Percentiles rank a stretch among this genome's conserved stretches.
Conservation (phyloP, 2,113 vertebrate species). For the Chitala chitala region DNA sequence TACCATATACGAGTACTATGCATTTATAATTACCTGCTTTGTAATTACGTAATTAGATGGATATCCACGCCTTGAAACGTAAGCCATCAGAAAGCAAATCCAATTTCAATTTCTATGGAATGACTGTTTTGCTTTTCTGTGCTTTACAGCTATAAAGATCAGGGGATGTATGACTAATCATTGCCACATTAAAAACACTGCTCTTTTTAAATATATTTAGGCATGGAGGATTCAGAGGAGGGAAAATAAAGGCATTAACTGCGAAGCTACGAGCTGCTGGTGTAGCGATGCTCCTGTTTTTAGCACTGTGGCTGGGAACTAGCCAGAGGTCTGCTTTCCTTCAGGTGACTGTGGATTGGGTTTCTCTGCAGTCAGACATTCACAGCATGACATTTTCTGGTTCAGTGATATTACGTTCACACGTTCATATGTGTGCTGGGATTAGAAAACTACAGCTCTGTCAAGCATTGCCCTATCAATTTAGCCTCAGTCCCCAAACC, state of each 20-base stretch:
- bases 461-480: neutral
- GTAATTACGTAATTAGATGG: conserved; percentile 69
- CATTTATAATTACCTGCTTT: conserved; percentile 67
- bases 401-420: conserved; percentile 73
- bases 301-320: neutral
- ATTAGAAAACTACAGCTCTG: too few species aligned
- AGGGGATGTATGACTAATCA: conserved; percentile 65
- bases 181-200: conserved; percentile 58
- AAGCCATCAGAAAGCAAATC: conserved; percentile 69
- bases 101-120: conserved; percentile 72
- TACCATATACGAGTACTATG: conserved; percentile 67
- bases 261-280: neutral
- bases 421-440: too few species aligned
- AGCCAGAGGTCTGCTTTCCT: conserved; percentile 63
- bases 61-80: conserved; percentile 72
- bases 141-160: conserved; percentile 64
- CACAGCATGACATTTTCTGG: conserved; percentile 76
- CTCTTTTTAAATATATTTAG: conserved; percentile 57
- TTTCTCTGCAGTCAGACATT: conserved; percentile 61
- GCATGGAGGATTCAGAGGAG: conserved; percentile 54
- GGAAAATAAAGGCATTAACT: conserved; percentile 51
- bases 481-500: conserved; percentile 32
- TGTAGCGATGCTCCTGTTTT: neutral
- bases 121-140: conserved; percentile 57
- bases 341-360: conserved; percentile 63